phyloP scores from a whole-genome alignment of 2,888 invertebrate species.

The Nipponacmea schrenckii region DNA sequence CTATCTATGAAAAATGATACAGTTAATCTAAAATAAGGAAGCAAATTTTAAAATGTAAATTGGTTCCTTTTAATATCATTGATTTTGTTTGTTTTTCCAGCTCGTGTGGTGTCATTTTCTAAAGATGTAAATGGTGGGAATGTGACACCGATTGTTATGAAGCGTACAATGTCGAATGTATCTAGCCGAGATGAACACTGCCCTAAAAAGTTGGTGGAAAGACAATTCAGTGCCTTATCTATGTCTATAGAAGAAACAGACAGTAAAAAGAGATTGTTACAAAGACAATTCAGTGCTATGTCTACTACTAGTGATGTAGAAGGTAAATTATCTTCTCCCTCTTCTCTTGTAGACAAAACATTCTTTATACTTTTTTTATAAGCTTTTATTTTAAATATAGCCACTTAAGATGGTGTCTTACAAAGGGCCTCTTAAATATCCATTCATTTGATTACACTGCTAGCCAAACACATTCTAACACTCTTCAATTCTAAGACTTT shows the following conservation, averaged over 20 bases:
- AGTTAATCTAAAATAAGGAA: background rate
- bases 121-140: background rate
- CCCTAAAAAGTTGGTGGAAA: background rate
- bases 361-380: no score
- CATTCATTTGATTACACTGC: no score
- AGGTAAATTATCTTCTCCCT: slow-evolving; percentile 22
- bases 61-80: no score
- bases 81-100: background rate
- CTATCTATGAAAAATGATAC: background rate
- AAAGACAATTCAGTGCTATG: slow-evolving; percentile 42
- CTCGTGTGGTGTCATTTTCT: slow-evolving; percentile 9
- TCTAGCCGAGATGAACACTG: background rate
- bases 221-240: slow-evolving; percentile 1
- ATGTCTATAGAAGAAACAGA: slow-evolving; percentile 4
- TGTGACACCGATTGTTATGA: background rate
- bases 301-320: slow-evolving; percentile 32
- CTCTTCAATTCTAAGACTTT: no score
- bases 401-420: no score
- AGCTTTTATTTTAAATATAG: no score
- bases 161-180: slow-evolving; percentile 12
- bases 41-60: no score
- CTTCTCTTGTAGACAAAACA: no score
- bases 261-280: slow-evolving; percentile 16
- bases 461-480: no score
- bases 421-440: no score